Conservation (phyloP, 2,113 vertebrate species). For the Plectropomus leopardus region DNA sequence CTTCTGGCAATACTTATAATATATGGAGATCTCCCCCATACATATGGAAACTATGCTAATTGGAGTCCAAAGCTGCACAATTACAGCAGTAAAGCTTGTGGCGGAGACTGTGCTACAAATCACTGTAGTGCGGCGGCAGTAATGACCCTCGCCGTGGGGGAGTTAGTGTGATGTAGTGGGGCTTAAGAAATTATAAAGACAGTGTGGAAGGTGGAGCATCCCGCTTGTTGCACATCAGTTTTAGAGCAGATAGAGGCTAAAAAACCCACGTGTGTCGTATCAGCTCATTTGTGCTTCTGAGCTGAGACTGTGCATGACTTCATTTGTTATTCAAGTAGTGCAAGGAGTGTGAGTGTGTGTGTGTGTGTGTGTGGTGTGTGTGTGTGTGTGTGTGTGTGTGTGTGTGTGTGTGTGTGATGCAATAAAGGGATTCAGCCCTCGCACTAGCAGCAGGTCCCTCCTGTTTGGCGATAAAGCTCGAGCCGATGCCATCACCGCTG, state of each 20-base stretch:
- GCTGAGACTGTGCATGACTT: conserved; percentile 13
- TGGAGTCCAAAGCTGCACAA: conserved; percentile 69
- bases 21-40: conserved; percentile 60
- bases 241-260: not conserved
- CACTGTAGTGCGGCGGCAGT: conserved; percentile 37
- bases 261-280: not conserved
- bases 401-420: conserved; percentile 14
- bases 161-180: conserved; percentile 20
- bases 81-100: conserved; percentile 61
- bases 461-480: conserved; percentile 36
- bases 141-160: conserved; percentile 53
- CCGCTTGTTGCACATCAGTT: conserved; percentile 14
- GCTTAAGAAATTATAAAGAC: conserved; percentile 22
- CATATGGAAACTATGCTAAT: conserved; percentile 76
- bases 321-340: conserved; percentile 37
- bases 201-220: not conserved
- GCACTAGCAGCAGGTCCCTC: conserved; percentile 34
- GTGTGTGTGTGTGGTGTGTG: not conserved
- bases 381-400: conserved; percentile 6
- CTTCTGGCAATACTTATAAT: conserved; percentile 27
- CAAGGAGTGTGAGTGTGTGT: conserved; percentile 9
- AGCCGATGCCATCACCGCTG: conserved; percentile 62
- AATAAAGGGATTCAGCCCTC: conserved; percentile 29
- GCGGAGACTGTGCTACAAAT: conserved; percentile 59
- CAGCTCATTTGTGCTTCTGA: conserved; percentile 33